A percentile compares a stretch with the other conserved stretches of the same genome.
Conservation (phyloP, 1,140 invertebrate genomes). For the Colletes gigas region DNA sequence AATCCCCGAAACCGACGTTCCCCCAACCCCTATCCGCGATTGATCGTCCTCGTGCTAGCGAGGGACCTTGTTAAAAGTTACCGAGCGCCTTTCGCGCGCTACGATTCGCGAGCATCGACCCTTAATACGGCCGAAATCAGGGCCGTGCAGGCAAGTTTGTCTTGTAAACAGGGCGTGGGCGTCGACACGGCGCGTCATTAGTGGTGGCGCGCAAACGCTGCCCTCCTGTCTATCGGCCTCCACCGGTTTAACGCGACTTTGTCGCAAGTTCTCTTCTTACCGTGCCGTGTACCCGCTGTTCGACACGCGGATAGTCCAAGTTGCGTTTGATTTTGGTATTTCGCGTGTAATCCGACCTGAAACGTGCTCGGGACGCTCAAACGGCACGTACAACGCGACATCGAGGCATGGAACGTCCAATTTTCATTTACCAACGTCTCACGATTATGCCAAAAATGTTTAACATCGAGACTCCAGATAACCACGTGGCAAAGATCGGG, state of each 20-base stretch:
- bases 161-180: slow-evolving; percentile 75
- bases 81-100: not conserved
- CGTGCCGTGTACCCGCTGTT: not conserved
- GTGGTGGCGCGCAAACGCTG: slow-evolving; percentile 71
- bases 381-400: too few relatives aligned
- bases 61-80: slow-evolving; percentile 31
- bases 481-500: too few relatives aligned
- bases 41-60: not conserved
- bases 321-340: too few relatives aligned
- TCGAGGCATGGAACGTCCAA: too few relatives aligned
- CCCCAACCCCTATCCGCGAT: not conserved
- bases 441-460: too few relatives aligned
- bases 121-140: slow-evolving; percentile 11
- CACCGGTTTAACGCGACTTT: slow-evolving; percentile 15
- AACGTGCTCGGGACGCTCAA: too few relatives aligned
- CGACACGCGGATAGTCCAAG: too few relatives aligned
- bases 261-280: slow-evolving; percentile 38
- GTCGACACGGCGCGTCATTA: slow-evolving; percentile 77
- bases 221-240: not conserved
- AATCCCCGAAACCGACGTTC: too few relatives aligned
- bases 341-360: too few relatives aligned
- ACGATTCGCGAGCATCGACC: not conserved
- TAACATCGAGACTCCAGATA: too few relatives aligned
- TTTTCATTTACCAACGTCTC: too few relatives aligned
- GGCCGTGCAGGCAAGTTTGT: slow-evolving; percentile 67